Percentiles rank a stretch among this genome's conserved stretches.
These are phyloP conservation scores for Geopemphigus sp. DNA, from an alignment of 1,140 invertebrate genomes.

Conservation along the genomic window DNA sequence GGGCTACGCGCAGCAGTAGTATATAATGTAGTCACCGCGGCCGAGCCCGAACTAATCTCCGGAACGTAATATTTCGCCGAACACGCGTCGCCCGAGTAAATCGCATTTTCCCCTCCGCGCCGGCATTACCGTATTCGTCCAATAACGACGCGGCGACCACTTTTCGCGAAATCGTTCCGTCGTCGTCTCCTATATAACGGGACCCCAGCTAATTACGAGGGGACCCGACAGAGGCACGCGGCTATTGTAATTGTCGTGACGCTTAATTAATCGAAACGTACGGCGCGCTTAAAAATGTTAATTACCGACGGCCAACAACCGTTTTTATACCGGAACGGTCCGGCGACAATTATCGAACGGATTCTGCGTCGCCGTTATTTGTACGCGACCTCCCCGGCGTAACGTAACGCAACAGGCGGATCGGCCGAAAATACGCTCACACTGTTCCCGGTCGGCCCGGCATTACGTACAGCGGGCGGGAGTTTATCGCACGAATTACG, in stretches of 20 bases:
- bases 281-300: neutral
- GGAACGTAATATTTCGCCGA: neutral
- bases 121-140: neutral
- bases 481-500: no score
- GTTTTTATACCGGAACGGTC: neutral
- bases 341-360: neutral
- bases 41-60: neutral
- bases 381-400: neutral
- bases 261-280: constrained; percentile 15
- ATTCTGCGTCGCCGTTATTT: neutral
- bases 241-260: neutral
- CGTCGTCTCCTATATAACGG: no score
- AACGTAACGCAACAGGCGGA: neutral
- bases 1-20: neutral
- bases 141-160: no score
- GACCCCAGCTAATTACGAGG: neutral
- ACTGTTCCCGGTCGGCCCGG: no score
- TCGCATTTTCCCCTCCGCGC: neutral
- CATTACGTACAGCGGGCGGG: no score
- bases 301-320: neutral
- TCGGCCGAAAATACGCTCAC: no score
- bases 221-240: neutral
- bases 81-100: neutral
- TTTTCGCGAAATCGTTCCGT: neutral
- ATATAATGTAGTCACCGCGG: neutral